A percentile compares a stretch with the other conserved stretches of the same genome.
Evolutionary conservation across 2,113 vertebrate species (phyloP).

Genomic region (Thermophis baileyi): DNA sequence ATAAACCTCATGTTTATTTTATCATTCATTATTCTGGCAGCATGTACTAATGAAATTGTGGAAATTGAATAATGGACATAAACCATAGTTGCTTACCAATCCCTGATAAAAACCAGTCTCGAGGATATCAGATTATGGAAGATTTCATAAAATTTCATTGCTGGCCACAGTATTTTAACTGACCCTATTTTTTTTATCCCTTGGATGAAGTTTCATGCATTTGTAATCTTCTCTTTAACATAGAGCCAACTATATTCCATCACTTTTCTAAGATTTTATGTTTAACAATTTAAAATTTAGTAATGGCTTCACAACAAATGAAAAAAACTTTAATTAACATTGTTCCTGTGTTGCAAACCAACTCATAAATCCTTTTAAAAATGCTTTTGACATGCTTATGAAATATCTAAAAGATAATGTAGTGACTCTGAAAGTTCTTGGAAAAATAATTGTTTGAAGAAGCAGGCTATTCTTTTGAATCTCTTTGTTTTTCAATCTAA

Average conservation of each 20-base stretch:
- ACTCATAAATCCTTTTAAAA: background rate
- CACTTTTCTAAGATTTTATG: background rate
- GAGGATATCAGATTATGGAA: background rate
- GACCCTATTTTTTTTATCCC: background rate
- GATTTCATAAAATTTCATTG: background rate
- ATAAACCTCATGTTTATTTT: background rate
- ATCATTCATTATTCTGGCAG: background rate
- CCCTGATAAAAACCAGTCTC: background rate
- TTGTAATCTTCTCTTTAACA: background rate
- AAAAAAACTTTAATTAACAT: background rate
- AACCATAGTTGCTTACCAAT: background rate
- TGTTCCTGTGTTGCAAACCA: background rate
- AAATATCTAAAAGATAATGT: background rate
- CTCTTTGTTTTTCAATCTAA: background rate
- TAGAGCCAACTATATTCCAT: background rate
- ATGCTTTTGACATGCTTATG: background rate
- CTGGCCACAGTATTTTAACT: background rate
- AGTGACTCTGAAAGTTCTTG: background rate
- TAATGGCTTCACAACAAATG: background rate
- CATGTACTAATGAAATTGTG: background rate
- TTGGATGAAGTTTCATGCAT: background rate
- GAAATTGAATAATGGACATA: background rate
- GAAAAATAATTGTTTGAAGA: background rate
- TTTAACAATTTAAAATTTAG: background rate
- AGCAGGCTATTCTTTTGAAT: background rate